Evolutionary conservation across 2,797 vertebrate genomes (phyloP), one percentile per base, ranked within the genome.

Genomic region (Semaprochilodus insignis): DNA sequence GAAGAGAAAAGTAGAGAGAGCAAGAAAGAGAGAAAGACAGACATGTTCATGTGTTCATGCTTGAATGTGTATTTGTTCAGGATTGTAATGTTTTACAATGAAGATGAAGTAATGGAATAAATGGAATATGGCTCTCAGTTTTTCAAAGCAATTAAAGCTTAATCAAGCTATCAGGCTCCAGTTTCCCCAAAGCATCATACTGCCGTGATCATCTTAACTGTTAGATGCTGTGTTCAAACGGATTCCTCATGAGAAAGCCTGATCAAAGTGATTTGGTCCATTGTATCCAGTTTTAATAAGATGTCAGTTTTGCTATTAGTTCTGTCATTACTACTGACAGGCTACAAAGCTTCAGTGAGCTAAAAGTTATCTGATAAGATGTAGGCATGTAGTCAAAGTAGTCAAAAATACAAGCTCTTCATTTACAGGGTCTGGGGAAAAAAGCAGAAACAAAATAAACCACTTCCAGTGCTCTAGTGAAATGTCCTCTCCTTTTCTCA

Each of bases 121-220:
- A 77, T 19, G 6, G 40, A 82, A 76, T 52, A 70, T 60, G 21
- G 25, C 59, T 69, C 65, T 27, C 31, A 1, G 34, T 0, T 59
- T 77, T 71, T 36, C 55, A 77, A 36, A 62, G 74, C 27, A 19
- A 77, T 72, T 71, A 77, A 76, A 40, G 10, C 6, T 51, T 63
- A 71, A 82, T 82, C 55, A 72, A 63, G 65, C 21, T 66, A 71
- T 60, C 25, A 27, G 48, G 44, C 51, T 55, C 36, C 25, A 15
- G 48, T 70, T 81, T 72, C 40, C n/a, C 40, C 5, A 57, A 57
- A 57, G 27, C 27, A 6, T 4, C 4, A 34, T n/a, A n/a, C 15
- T 25, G n/a, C 36, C n/a, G 4, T 3, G 11, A 59, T 36, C 31
- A 36, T 40, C 65, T 44, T n/a, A 36, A 44, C 23, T 76, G n/a